A percentile compares a stretch with the other conserved stretches of the same genome.
These are phyloP conservation scores for Desoria tigrina DNA, from an alignment of 2,888 invertebrate species.

Conservation along the genomic window DNA sequence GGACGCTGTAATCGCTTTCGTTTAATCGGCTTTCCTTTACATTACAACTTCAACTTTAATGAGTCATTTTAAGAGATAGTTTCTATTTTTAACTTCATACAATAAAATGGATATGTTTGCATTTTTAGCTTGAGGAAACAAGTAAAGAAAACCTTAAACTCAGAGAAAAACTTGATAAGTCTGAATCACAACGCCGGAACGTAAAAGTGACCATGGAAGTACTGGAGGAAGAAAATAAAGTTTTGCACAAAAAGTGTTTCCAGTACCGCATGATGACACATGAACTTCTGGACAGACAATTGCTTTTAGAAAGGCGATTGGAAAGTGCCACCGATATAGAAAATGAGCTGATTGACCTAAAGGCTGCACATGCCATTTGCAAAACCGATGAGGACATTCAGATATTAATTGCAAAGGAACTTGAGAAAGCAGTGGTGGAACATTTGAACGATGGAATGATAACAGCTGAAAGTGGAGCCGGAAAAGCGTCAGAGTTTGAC, in stretches of 20 bases:
- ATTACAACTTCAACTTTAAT: not conserved
- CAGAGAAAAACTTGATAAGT: conserved; percentile 33
- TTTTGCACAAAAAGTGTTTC: conserved; percentile 43
- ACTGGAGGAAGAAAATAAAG: conserved; percentile 44
- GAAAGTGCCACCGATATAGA: conserved; percentile 29
- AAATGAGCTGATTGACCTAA: conserved; percentile 30
- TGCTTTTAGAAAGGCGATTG: conserved; percentile 39
- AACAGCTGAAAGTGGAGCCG: conserved; percentile 21
- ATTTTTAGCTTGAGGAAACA: conserved; percentile 37
- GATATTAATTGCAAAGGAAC: conserved; percentile 24
- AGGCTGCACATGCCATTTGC: conserved; percentile 38
- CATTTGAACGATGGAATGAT: no score
- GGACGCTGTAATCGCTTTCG: conserved; percentile 45
- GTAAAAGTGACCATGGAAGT: conserved; percentile 45
- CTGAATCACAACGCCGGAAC: conserved; percentile 30
- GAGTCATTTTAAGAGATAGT: no score
- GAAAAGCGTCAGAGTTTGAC: not conserved
- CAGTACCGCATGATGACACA: conserved; percentile 42
- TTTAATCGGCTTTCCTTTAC: not conserved
- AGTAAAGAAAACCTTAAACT: conserved; percentile 43
- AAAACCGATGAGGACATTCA: conserved; percentile 35
- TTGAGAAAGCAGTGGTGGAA: conserved; percentile 29
- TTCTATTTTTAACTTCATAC: no score
- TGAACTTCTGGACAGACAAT: conserved; percentile 42
- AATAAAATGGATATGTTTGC: no score